These are phyloP conservation scores for Aegotheles bennettii DNA, from an alignment of 2,113 vertebrate genomes.

Conservation along the genomic window DNA sequence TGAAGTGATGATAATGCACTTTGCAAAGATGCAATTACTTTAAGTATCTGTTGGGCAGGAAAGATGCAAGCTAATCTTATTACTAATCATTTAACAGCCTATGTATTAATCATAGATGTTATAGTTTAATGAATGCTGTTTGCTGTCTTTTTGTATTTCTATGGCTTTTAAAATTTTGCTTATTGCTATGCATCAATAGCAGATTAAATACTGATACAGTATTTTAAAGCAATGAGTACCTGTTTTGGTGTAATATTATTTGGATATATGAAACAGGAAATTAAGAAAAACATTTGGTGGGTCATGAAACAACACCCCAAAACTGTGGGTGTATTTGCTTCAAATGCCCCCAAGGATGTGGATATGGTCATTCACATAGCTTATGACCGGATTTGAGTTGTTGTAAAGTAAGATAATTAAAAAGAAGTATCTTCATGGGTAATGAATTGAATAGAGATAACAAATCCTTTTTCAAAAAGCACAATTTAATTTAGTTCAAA, in stretches of 20 bases:
- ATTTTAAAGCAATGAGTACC: not conserved
- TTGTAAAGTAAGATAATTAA: not conserved
- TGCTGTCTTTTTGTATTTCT: conserved; percentile 40
- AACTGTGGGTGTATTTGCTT: not conserved
- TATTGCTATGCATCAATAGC: not conserved
- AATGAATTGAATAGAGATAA: not conserved
- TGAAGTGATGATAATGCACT: conserved; percentile 92
- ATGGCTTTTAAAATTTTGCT: not conserved
- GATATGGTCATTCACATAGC: not conserved
- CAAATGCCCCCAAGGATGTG: not conserved
- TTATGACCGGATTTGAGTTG: not conserved
- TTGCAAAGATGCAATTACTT: conserved; percentile 91
- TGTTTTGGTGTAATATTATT: not conserved
- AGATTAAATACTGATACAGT: not conserved
- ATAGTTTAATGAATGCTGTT: conserved; percentile 36
- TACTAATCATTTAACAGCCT: conserved; percentile 79
- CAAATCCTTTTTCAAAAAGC: not conserved
- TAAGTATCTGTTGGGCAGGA: conserved; percentile 84
- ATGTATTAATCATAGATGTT: conserved; percentile 80
- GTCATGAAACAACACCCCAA: not conserved
- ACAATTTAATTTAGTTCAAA: not conserved
- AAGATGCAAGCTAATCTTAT: conserved; percentile 78
- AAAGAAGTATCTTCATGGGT: not conserved
- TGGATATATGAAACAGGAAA: not conserved
- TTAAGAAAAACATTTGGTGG: not conserved